phyloP scores from a whole-genome alignment of 2,888 invertebrate genomes.

The Pollenia labialis region DNA sequence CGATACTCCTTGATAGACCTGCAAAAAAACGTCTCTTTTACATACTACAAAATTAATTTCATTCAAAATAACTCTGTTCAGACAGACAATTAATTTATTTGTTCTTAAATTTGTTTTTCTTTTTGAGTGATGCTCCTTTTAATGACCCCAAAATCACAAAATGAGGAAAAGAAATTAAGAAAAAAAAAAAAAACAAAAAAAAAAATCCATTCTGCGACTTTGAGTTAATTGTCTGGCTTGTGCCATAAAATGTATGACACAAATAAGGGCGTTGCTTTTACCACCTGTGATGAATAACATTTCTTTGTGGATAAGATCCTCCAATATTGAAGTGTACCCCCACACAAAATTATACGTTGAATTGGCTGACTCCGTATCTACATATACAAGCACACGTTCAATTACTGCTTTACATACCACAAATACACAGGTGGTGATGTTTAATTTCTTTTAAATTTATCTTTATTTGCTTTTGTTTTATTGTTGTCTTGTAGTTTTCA shows the following conservation, averaged over 20 bases:
- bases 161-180: no score
- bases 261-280: conserved; percentile 72
- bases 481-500: not conserved
- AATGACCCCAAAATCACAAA: conserved; percentile 34
- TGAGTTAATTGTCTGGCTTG: conserved; percentile 61
- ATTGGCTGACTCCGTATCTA: not conserved
- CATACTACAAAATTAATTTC: not conserved
- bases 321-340: conserved; percentile 27
- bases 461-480: conserved; percentile 3
- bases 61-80: conserved; percentile 16
- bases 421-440: conserved; percentile 66
- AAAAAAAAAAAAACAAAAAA: not conserved
- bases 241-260: conserved; percentile 71
- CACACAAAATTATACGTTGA: not conserved
- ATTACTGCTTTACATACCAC: conserved; percentile 49
- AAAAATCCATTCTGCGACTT: conserved; percentile 27
- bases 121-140: conserved; percentile 51
- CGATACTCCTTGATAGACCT: not conserved
- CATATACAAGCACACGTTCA: conserved; percentile 18
- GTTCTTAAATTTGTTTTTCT: conserved; percentile 50
- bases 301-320: conserved; percentile 26
- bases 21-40: conserved; percentile 5
- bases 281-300: conserved; percentile 72
- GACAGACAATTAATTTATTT: conserved; percentile 44
- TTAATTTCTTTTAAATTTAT: conserved; percentile 26